phyloP scores from a whole-genome alignment of 2,797 vertebrate species.

The Pseudopleuronectes americanus region DNA sequence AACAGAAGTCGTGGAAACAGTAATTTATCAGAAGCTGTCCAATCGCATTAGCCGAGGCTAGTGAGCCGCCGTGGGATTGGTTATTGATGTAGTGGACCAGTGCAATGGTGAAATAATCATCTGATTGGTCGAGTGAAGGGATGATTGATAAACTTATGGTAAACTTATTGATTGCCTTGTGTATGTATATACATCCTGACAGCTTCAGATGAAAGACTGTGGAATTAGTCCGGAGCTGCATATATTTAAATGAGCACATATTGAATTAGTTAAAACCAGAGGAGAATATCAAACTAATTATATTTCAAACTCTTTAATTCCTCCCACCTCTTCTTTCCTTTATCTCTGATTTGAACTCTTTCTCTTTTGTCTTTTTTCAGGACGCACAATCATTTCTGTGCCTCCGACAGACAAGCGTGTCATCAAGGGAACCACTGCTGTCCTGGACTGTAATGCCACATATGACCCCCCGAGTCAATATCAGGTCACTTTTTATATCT shows the following conservation, averaged over 20 bases:
- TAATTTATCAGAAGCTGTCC: conserved; percentile 49
- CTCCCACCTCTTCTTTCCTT: background rate
- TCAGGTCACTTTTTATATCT: conserved; percentile 78
- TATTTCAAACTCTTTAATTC: background rate
- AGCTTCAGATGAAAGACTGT: conserved; percentile 39
- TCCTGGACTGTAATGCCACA: conserved; percentile 87
- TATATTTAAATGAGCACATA: conserved; percentile 31
- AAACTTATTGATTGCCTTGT: conserved; percentile 28
- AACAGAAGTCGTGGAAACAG: conserved; percentile 52
- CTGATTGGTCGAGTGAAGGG: conserved; percentile 24
- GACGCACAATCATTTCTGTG: conserved; percentile 88
- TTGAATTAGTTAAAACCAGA: background rate
- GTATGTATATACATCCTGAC: conserved; percentile 9
- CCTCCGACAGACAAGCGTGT: conserved; percentile 91
- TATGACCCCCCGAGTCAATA: conserved; percentile 89
- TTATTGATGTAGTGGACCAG: conserved; percentile 48
- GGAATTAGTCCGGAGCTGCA: conserved; percentile 19
- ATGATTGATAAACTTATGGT: conserved; percentile 48
- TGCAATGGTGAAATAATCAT: conserved; percentile 46
- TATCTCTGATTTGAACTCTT: background rate
- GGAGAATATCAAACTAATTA: conserved; percentile 10
- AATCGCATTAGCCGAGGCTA: conserved; percentile 34
- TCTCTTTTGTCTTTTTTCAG: conserved; percentile 66
- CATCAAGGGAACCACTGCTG: conserved; percentile 94
- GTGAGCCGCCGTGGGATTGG: conserved; percentile 45